phyloP scores from a whole-genome alignment of 2,113 vertebrate species.

The Pseudorhombus dupliciocellatus region DNA sequence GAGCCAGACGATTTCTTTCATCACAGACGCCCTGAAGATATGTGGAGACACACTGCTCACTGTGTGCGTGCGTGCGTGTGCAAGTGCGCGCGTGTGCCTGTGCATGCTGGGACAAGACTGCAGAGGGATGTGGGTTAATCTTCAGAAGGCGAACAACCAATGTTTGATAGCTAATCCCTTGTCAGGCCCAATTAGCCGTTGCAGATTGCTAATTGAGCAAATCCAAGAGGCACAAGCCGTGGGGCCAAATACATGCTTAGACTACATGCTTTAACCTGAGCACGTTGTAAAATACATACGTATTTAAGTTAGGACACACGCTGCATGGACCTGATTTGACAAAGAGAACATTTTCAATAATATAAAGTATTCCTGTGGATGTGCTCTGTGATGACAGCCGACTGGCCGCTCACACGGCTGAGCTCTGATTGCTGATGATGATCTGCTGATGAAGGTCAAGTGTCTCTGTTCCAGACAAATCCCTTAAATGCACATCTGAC shows the following conservation, averaged over 20 bases:
- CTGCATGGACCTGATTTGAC: not conserved
- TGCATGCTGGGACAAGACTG: conserved; percentile 44
- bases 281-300: not conserved
- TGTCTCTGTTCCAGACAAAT: conserved; percentile 57
- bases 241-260: conserved; percentile 11
- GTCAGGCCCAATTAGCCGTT: conserved; percentile 62
- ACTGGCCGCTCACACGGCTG: not conserved
- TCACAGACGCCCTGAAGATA: conserved; percentile 29
- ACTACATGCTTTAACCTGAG: not conserved
- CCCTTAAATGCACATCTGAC: conserved; percentile 51
- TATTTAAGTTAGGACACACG: not conserved
- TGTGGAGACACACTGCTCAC: conserved; percentile 10
- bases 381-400: not conserved
- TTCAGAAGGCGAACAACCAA: conserved; percentile 48
- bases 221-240: conserved; percentile 41
- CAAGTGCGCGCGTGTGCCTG: not conserved
- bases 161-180: conserved; percentile 74
- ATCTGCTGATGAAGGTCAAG: conserved; percentile 24
- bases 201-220: conserved; percentile 50
- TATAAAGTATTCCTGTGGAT: not conserved
- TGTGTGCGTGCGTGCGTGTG: conserved; percentile 7
- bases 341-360: too few relatives aligned
- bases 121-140: conserved; percentile 69
- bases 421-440: conserved; percentile 4
- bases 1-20: conserved; percentile 42